phyloP scores from a whole-genome alignment of 2,113 vertebrate genomes.

The Oryzias curvinotus region DNA sequence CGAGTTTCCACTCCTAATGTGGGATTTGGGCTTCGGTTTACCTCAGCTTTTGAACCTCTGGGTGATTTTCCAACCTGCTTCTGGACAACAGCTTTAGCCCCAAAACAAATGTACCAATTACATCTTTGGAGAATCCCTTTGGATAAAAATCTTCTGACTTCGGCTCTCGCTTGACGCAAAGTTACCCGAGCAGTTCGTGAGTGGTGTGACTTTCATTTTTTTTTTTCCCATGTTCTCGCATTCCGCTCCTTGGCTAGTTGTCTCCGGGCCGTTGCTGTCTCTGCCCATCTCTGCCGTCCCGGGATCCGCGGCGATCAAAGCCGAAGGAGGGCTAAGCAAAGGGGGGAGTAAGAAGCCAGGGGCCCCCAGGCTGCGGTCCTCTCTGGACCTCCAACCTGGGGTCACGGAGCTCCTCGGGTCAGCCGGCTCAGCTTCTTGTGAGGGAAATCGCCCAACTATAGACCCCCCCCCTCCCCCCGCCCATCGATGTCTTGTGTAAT shows the following conservation, averaged over 20 bases:
- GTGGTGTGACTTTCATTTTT: conserved; percentile 45
- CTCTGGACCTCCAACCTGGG: conserved; percentile 58
- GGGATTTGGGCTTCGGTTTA: no score
- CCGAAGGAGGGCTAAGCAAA: conserved; percentile 34
- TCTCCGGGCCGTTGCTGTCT: conserved; percentile 67
- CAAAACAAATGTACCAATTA: conserved; percentile 29
- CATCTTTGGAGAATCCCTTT: conserved; percentile 36
- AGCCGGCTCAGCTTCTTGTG: conserved; percentile 52
- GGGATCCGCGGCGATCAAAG: conserved; percentile 42
- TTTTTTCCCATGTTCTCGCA: conserved; percentile 3
- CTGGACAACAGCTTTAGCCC: conserved; percentile 20
- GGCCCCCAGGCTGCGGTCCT: conserved; percentile 56
- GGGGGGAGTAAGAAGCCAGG: conserved; percentile 45
- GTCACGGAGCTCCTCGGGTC: conserved; percentile 68
- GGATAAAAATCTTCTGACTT: conserved; percentile 45
- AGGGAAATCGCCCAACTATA: conserved; percentile 39
- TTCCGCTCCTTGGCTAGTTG: conserved; percentile 47
- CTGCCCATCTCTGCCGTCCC: conserved; percentile 56
- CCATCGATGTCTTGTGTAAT: conserved; percentile 69
- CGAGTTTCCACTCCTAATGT: no score
- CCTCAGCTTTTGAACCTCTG: background rate
- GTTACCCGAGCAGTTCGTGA: conserved; percentile 51
- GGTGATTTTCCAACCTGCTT: conserved; percentile 20
- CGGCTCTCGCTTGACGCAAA: conserved; percentile 51
- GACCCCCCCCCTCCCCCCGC: background rate